Evolutionary conservation across 2,797 vertebrate species (phyloP), one percentile per base, ranked within the genome.

Genomic region (Serranus cabrilla): DNA sequence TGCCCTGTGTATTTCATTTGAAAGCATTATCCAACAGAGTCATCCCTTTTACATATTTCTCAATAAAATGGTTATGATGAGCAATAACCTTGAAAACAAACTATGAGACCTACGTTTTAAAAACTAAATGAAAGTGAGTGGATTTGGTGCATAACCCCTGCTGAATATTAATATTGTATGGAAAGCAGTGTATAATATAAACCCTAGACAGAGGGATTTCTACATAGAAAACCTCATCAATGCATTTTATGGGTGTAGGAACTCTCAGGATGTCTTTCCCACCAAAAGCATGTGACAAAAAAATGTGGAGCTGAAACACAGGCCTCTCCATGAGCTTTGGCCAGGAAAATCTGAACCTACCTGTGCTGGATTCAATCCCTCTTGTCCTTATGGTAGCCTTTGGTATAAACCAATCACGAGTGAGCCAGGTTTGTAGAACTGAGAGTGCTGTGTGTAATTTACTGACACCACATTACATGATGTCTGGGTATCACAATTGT

Each of bases 381-480:
- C 18, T 49, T 23, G 21, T 68, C 21, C 47, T 39, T 47, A 20
- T 45, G 49, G 16, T 50, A 58, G 34, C 34, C 34, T 34, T 55
- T 58, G 45, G 46, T 64, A 37, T 42, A 62, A 61, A 42, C 14
- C 60, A 72, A 8, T 67, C 50, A 68, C 37, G 80, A 25, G 21
- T 60, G 57, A 76, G 39, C 20, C 23, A 20, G 59, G 45, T 66
- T 71, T 67, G 60, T 25, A 42, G 55, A 68, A 13, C 55, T n/a
- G 27, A 37, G 42, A 51, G 42, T 18, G 34, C 47, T 13, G 57
- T 39, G 45, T 23, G 58, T 25, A 51, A 21, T 78, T 76, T 31
- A 76, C 59, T 54, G 51, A 56, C 71, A 76, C 11, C 60, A 45
- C 52, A 74, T 55, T 31, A 71, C 55, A 74, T 64, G 55, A 76